A percentile compares a stretch with the other conserved stretches of the same genome.
Evolutionary conservation across 2,113 vertebrate species (phyloP).

Genomic region (Corythornis cristatus): DNA sequence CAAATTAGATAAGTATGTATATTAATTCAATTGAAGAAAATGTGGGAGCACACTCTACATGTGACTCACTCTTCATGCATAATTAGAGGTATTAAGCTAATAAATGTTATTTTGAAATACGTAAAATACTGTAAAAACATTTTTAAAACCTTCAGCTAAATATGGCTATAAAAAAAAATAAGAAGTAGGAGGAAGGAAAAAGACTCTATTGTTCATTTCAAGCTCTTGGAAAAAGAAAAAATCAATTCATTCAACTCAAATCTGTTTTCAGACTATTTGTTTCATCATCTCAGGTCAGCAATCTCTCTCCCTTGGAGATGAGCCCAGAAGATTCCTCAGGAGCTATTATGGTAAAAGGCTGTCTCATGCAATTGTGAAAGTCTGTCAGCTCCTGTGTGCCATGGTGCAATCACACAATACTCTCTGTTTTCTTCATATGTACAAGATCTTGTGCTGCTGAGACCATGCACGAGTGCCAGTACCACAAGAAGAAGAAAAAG

Average conservation of each 20-base stretch:
- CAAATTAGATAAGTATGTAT: conserved; percentile 3
- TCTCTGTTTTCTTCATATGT: not conserved
- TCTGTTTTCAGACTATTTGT: not conserved
- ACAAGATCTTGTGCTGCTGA: not conserved
- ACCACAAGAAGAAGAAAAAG: not conserved
- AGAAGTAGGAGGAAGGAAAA: not conserved
- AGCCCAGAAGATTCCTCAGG: not conserved
- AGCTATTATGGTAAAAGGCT: not conserved
- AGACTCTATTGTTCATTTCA: not conserved
- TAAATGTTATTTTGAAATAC: conserved; percentile 50
- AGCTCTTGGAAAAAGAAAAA: not conserved
- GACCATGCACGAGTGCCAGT: not conserved
- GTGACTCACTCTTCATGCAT: conserved; percentile 27
- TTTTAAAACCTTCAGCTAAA: not conserved
- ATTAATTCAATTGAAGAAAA: conserved; percentile 16
- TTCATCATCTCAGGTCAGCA: not conserved
- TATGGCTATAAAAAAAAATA: not conserved
- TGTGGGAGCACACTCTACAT: not conserved
- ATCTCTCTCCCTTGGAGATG: not conserved
- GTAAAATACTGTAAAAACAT: conserved; percentile 38
- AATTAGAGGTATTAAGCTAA: conserved; percentile 44
- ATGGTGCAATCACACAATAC: not conserved
- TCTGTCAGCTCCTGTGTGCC: not conserved
- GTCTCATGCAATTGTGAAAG: not conserved
- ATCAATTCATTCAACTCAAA: not conserved